phyloP scores from a whole-genome alignment of 1,140 invertebrate genomes.

The honey bee (Apis mellifera) region DNA sequence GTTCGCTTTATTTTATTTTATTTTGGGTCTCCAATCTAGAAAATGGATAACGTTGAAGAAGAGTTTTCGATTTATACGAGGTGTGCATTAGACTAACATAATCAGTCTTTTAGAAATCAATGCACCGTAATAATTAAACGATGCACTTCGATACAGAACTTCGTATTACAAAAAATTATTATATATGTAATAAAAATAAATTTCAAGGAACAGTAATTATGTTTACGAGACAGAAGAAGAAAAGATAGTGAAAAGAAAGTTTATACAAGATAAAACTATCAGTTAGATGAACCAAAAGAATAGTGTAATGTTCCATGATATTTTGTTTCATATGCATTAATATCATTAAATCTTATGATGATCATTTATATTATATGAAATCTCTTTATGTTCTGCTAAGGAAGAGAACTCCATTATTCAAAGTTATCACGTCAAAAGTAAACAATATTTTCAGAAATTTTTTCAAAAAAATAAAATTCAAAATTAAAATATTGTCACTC shows the following conservation, averaged over 20 bases:
- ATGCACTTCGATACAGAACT: conserved; percentile 39
- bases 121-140: conserved; percentile 47
- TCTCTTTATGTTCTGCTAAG: conserved; percentile 20
- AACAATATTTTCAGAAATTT: background rate
- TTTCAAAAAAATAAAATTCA: background rate
- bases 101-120: conserved; percentile 49
- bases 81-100: conserved; percentile 22
- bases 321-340: conserved; percentile 55
- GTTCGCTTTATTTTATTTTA: conserved; percentile 34
- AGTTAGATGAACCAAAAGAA: conserved; percentile 54
- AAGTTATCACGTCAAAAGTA: background rate
- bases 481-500: too few relatives aligned
- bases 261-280: conserved; percentile 50
- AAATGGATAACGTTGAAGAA: conserved; percentile 47
- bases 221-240: conserved; percentile 9
- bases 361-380: conserved; percentile 12
- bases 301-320: conserved; percentile 64
- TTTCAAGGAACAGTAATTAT: conserved; percentile 39
- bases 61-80: conserved; percentile 1
- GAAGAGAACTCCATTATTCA: background rate
- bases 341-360: conserved; percentile 51
- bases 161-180: conserved; percentile 60
- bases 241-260: conserved; percentile 27
- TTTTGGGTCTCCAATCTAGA: conserved; percentile 7
- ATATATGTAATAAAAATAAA: conserved; percentile 54